Evolutionary conservation across 2,797 vertebrate species (phyloP), one percentile per base, ranked within the genome.

Genomic region (Furcifer pardalis): DNA sequence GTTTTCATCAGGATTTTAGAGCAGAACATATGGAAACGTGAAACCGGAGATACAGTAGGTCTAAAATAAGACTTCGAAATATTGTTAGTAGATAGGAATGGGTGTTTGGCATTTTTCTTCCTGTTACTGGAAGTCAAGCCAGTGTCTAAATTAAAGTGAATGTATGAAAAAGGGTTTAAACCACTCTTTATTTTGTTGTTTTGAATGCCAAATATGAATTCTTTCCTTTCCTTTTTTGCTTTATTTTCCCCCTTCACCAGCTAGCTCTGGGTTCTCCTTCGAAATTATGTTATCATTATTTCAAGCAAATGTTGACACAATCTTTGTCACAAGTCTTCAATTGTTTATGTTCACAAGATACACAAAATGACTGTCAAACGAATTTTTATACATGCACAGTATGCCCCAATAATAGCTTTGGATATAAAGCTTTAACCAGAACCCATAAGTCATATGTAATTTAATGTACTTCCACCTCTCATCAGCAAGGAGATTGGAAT

Each of bases 381-480:
- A 65, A 76, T 77, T 52, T 46, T 49, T 46, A 66, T 68, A 27
- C 42, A n/a, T 5, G 13, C 3, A 12, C 46, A 9, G 35, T 23
- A 17, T 2, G 19, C 19, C 8, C n/a, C 49, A 65, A 13, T 44
- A 1, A 23, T 79, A 6, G 65, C 12, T 21, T 66, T 72, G 4
- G 17, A 19, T 35, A 19, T 35, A 37, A 3, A 32, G 15, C 3
- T 85, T 83, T 4, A 42, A 71, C 56, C 40, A 2, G 52, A 15
- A 56, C 5, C 85, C 77, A 12, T 35, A 71, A 42, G 44, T n/a
- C 75, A 7, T 60, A 69, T 88, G 82, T 89, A 7, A 35, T 91
- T 68, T 86, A 71, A 19, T 44, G 19, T n/a, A 80, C 69, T 77
- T 19, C 79, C 89, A 17, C 46, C 82, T 49, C 82, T 66, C 77